Evolutionary conservation across 2,888 invertebrate species (phyloP).

Genomic region (Sminthurides aquaticus): DNA sequence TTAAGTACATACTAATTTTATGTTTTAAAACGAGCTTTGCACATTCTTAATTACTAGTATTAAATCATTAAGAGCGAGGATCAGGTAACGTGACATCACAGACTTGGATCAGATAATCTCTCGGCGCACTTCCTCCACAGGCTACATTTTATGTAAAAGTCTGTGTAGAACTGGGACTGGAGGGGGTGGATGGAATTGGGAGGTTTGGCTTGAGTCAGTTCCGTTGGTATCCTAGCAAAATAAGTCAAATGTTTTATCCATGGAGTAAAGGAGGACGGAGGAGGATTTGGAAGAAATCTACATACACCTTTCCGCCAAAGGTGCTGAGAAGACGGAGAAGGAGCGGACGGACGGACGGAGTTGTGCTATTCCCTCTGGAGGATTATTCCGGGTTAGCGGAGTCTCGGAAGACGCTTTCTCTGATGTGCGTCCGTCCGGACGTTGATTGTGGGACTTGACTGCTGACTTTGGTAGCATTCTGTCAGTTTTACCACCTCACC

Average conservation of each 20-base stretch:
- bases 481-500: not conserved
- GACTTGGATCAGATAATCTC: not conserved
- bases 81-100: not conserved
- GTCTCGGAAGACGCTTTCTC: not conserved
- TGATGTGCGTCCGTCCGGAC: not conserved
- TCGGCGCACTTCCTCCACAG: too few species aligned
- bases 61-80: too few species aligned
- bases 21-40: too few species aligned
- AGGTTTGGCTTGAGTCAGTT: too few species aligned
- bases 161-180: too few species aligned
- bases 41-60: too few species aligned
- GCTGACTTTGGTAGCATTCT: not conserved
- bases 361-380: too few species aligned
- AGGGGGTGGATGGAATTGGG: too few species aligned
- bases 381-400: too few species aligned
- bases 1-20: not conserved
- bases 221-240: not conserved
- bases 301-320: not conserved
- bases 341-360: too few species aligned
- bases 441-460: not conserved
- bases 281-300: not conserved
- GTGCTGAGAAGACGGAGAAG: not conserved
- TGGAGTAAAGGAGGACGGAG: not conserved
- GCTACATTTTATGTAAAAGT: too few species aligned
- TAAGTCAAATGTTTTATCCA: constrained; percentile 3